phyloP scores from a whole-genome alignment of 2,113 vertebrate genomes.

The Hippocampus zosterae region DNA sequence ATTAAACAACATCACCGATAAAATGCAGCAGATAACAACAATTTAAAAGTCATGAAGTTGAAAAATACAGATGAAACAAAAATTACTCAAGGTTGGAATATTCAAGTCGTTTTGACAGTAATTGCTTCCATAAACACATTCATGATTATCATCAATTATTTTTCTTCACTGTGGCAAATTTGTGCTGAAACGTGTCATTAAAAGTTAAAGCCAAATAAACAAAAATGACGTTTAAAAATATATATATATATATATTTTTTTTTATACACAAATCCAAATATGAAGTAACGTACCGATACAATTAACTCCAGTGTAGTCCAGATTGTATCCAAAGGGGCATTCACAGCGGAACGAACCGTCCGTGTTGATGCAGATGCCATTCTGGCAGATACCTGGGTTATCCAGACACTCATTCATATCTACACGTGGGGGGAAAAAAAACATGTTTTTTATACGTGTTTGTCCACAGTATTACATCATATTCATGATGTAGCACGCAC shows the following conservation, averaged over 20 bases:
- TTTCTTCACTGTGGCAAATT: background rate
- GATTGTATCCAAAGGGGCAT: conserved; percentile 89
- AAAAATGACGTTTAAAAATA: too few relatives aligned
- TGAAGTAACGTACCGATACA: conserved; percentile 79
- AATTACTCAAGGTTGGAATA: too few relatives aligned
- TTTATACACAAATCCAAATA: background rate
- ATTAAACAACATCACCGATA: background rate
- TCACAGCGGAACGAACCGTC: conserved; percentile 94
- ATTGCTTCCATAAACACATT: too few relatives aligned
- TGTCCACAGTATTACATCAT: background rate
- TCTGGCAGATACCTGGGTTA: conserved; percentile 81
- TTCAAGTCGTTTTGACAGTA: too few relatives aligned
- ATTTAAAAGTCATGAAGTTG: too few relatives aligned
- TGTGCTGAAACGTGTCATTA: background rate
- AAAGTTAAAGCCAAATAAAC: background rate
- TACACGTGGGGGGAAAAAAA: conserved; percentile 33
- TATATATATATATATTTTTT: too few relatives aligned
- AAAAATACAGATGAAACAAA: too few relatives aligned
- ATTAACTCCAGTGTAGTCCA: conserved; percentile 85
- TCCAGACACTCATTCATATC: conserved; percentile 90
- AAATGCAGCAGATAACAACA: background rate
- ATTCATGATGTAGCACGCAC: conserved; percentile 59
- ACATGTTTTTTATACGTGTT: background rate
- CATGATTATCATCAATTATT: too few relatives aligned
- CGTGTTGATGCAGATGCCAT: conserved; percentile 87